These are phyloP conservation scores for Chaetorhynchus papuensis DNA, from an alignment of 2,113 vertebrate species.

Conservation along the genomic window DNA sequence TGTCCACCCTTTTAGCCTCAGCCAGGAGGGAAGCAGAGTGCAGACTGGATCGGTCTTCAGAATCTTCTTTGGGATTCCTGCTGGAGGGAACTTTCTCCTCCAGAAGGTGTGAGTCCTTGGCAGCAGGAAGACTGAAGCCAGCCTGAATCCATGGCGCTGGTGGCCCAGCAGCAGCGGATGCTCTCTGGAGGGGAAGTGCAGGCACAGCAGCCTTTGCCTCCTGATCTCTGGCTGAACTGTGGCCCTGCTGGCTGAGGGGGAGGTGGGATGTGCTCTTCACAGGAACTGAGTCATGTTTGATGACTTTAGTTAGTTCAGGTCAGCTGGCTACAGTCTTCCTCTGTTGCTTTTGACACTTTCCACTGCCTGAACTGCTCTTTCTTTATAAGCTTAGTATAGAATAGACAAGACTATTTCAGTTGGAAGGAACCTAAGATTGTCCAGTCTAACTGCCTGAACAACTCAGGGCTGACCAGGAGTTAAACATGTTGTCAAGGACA, in stretches of 20 bases:
- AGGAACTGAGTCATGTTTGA: background rate
- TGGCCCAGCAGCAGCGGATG: accelerated
- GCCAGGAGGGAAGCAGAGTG: background rate
- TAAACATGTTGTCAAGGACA: background rate
- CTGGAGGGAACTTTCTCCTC: background rate
- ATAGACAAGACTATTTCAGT: background rate
- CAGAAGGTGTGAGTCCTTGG: background rate
- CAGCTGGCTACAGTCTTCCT: background rate
- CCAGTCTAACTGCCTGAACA: background rate
- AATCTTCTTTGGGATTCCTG: background rate
- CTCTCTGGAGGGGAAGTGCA: background rate
- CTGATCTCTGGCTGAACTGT: background rate
- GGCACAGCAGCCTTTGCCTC: background rate
- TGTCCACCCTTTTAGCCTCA: background rate
- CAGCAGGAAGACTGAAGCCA: background rate
- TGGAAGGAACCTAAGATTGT: background rate
- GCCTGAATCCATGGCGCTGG: accelerated
- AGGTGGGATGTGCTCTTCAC: background rate
- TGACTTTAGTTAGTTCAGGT: background rate
- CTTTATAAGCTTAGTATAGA: background rate
- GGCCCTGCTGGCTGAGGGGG: background rate
- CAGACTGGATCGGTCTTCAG: background rate
- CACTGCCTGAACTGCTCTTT: background rate
- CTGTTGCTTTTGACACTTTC: background rate
- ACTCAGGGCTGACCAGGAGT: background rate